Conservation (phyloP, 2,113 vertebrate species). For the Romanogobio albipinnatus region DNA sequence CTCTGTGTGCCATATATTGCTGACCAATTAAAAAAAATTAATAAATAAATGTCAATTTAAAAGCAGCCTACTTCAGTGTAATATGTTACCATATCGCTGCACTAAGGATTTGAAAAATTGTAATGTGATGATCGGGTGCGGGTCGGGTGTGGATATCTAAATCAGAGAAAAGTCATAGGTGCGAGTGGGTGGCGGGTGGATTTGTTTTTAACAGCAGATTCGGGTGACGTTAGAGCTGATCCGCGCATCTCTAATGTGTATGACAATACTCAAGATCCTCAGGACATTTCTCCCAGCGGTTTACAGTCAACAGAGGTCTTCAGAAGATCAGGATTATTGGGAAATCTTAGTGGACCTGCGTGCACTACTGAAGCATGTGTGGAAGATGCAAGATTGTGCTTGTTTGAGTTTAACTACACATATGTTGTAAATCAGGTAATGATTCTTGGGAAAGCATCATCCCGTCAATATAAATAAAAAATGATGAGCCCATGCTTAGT, state of each 20-base stretch:
- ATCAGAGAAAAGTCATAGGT: no score
- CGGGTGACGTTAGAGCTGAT: no score
- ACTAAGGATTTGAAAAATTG: no score
- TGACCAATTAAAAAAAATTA: no score
- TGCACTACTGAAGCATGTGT: not conserved
- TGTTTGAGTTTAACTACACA: not conserved
- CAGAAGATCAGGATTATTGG: constrained; percentile 6
- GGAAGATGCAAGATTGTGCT: not conserved
- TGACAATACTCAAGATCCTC: not conserved
- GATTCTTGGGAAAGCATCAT: not conserved
- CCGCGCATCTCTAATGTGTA: not conserved
- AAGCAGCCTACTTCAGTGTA: no score
- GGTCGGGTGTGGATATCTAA: no score
- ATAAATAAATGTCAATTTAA: no score
- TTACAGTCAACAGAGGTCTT: not conserved
- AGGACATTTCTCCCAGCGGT: not conserved
- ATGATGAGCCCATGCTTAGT: not conserved
- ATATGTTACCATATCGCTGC: no score
- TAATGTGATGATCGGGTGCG: no score
- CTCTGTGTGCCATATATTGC: no score
- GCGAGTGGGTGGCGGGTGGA: no score
- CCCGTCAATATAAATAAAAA: not conserved
- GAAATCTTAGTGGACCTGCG: not conserved
- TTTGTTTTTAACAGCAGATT: no score
- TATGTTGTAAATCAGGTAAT: not conserved